Base-by-base conservation (phyloP, 37 sponge, comb jelly and placozoan species). In the Eunapius fragilis region DNA sequence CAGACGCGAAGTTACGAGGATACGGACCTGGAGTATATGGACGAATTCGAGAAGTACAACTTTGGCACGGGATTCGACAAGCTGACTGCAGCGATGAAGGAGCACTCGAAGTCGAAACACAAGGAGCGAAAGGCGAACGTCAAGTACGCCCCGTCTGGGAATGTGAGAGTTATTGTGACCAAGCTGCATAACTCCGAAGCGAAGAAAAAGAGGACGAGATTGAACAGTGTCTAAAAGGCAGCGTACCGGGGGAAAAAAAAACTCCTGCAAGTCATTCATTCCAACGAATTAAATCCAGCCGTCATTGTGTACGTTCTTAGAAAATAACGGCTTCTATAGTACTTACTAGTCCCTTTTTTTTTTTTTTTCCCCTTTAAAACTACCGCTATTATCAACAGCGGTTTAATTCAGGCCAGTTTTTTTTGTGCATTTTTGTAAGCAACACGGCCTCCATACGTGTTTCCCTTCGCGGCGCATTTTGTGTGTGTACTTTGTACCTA, bases 131-230 rank as follows among this genome's bases (percentile, higher is more conserved):
- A 80, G 69, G 72, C 79, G 32, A 90, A 49, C 12, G 28, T 68
- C 41, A 90, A 79, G 69, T 84, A 72, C 36, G 45, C 78, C 45
- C 91, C 91, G 12, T 86, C 91, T 6, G 91, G 86, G 19, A 79
- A 85, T 36, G 91, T 82, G 0, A 50, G 91, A 22, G 75, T 70
- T 31, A 72, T 90, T 0, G 86, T 90, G 4, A 38, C 77, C 41
- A 90, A 85, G 7, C 22, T 90, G 2, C 91, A 85, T 37, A 90
- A 90, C 73, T 45, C 91, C 36, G 86, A 86, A 83, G 82, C 85
- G 78, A 85, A 86, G 37, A 71, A 78, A 67, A 90, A 90, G 77
- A 26, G 70, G 67, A 37, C 25, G 30, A 9, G 74, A 41, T 38
- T 69, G 31, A 25, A 74, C 12, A 28, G 32, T 25, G 36, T 31